Evolutionary conservation across 2,888 invertebrate genomes (phyloP).

Genomic region (Globia sparganii): DNA sequence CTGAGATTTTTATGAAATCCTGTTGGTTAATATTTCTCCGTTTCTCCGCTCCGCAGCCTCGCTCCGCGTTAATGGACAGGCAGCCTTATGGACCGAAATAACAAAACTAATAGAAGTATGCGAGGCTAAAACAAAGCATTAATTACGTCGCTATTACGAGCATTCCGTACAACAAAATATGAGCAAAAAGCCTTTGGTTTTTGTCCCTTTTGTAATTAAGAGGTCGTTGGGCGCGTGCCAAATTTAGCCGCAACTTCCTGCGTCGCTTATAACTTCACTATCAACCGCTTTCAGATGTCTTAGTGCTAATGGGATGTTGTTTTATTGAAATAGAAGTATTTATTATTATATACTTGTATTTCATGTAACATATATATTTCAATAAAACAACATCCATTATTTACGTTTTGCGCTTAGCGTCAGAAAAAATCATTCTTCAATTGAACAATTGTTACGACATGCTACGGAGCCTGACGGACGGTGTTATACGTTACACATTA

Average conservation of each 20-base stretch:
- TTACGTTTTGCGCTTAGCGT: neutral
- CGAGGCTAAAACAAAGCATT: slow-evolving; percentile 44
- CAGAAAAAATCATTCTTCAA: too few relatives aligned
- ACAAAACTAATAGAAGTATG: slow-evolving; percentile 4
- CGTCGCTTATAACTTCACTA: slow-evolving; percentile 70
- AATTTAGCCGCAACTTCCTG: slow-evolving; percentile 68
- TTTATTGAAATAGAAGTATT: slow-evolving; percentile 28
- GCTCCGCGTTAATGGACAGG: too few relatives aligned
- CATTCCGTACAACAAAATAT: slow-evolving; percentile 63
- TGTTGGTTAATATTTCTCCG: too few relatives aligned
- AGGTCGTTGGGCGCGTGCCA: slow-evolving; percentile 70
- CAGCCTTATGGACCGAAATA: slow-evolving; percentile 2
- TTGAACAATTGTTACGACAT: too few relatives aligned
- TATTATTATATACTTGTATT: neutral
- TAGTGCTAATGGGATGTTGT: slow-evolving; percentile 37
- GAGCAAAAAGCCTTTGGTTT: slow-evolving; percentile 70
- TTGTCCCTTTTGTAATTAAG: slow-evolving; percentile 66
- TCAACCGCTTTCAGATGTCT: slow-evolving; percentile 61
- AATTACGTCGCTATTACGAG: slow-evolving; percentile 58
- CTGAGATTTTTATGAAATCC: too few relatives aligned
- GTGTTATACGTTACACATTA: too few relatives aligned
- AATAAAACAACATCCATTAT: neutral
- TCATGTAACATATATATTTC: too few relatives aligned
- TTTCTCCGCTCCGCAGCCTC: too few relatives aligned
- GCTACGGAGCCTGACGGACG: too few relatives aligned